Base-by-base conservation (phyloP, 2,113 vertebrate species). In the Steatornis caripensis region DNA sequence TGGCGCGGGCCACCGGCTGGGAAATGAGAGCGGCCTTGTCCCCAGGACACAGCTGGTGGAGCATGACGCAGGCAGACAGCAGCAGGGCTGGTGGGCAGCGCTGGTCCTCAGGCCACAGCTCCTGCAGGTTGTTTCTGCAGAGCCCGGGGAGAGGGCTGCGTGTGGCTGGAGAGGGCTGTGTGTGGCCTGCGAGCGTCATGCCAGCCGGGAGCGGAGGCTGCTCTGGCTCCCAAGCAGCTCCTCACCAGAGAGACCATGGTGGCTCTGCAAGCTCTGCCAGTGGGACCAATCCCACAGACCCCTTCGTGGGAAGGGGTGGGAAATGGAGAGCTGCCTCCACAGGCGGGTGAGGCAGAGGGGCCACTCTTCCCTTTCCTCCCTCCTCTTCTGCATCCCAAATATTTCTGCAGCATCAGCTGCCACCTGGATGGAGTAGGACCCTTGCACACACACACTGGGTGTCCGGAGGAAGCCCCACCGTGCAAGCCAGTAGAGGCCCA, bases 171-270 rank as follows among this genome's bases (percentile, higher is more conserved):
- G 41, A 43, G 41, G 41, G 15, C 22, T 26, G 20, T 5, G 22
- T 8, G 27, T 36, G n/a, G 53, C 53, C 34, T 3, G 1, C 1
- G 3, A 32, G 49, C 7, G 1, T 14, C 2, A 1, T 1, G 3
- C 4, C 60, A 41, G 20, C 21, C 1, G 1, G 23, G 51, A 55
- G 5, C 0, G 6, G 12, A n/a, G 27, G 41, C 1, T 10, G 49
- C n/a, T 76, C 64, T 39, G 36, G 34, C 48, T 62, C 34, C 65
- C 36, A 39, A 29, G 48, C 0, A 1, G 21, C 43, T 69, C 55
- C 55, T 80, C 12, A 19, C 37, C 48, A n/a, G 12, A 46, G 36
- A 53, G 32, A 54, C 6, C 26, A 8, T 0, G 6, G 43, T 6
- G 26, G 54, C 60, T 74, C 53, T n/a, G 48, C 34, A 53, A 19